Evolutionary conservation across 2,888 invertebrate species (phyloP).

Genomic region (Hirtodrosophila alboralis): DNA sequence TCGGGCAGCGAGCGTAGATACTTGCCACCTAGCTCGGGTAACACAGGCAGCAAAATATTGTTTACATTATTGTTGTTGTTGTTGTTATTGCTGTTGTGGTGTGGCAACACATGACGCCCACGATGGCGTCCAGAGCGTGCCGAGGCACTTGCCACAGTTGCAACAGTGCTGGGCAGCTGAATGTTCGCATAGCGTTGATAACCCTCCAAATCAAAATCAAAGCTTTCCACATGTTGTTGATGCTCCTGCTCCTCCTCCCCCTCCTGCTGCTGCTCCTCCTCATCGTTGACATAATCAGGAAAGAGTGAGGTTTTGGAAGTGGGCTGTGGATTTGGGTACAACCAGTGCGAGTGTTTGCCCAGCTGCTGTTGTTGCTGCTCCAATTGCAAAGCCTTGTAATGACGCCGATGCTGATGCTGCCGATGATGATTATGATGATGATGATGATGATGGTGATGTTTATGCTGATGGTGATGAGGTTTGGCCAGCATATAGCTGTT

Average conservation of each 20-base stretch:
- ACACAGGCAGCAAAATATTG: constrained; percentile 47
- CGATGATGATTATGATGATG: constrained; percentile 22
- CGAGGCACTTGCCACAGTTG: too few species aligned
- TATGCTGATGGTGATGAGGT: constrained; percentile 22
- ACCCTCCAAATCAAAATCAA: constrained; percentile 64
- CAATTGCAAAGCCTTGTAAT: constrained; percentile 55
- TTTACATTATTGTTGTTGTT: constrained; percentile 13
- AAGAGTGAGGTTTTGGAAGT: constrained; percentile 9
- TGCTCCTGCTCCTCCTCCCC: constrained; percentile 23
- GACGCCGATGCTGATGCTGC: constrained; percentile 40
- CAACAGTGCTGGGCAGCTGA: constrained; percentile 36
- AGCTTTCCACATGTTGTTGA: constrained; percentile 13
- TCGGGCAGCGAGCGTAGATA: constrained; percentile 81
- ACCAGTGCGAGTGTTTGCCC: constrained; percentile 62
- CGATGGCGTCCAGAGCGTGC: constrained; percentile 81
- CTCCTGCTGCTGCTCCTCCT: constrained; percentile 18
- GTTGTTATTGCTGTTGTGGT: constrained; percentile 11
- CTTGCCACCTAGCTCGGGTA: constrained; percentile 48
- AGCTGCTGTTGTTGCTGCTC: constrained; percentile 62
- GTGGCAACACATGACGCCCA: constrained; percentile 65
- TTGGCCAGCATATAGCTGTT: constrained; percentile 22
- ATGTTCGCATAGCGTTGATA: constrained; percentile 60
- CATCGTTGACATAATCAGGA: constrained; percentile 64
- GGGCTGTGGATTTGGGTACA: constrained; percentile 14
- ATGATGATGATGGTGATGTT: constrained; percentile 19